Conservation (phyloP, 2,797 vertebrate genomes). For the Philypnodon macrostomus region DNA sequence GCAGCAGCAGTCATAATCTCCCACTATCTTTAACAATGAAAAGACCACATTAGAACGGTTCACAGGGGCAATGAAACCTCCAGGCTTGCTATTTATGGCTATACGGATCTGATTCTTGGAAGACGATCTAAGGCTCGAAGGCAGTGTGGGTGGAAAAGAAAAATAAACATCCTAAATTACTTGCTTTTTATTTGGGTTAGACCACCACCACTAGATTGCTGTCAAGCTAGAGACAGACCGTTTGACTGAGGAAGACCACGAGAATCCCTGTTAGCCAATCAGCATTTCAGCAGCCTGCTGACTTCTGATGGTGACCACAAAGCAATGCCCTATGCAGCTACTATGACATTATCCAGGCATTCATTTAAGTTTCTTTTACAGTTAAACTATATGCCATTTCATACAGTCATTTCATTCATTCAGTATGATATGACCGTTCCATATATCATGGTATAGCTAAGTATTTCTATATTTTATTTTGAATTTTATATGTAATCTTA, state of each 20-base stretch:
- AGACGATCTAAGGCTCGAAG: conserved; percentile 18
- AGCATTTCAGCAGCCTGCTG: conserved; percentile 40
- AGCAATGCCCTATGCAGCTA: no score
- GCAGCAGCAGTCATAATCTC: conserved; percentile 16
- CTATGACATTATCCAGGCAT: no score
- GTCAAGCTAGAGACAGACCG: conserved; percentile 35
- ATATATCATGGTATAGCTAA: no score
- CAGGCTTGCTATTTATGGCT: conserved; percentile 46
- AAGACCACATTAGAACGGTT: conserved; percentile 31
- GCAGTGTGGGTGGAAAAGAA: conserved; percentile 25
- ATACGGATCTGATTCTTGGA: conserved; percentile 28
- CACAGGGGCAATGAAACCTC: conserved; percentile 41
- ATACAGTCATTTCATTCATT: no score
- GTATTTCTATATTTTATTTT: no score
- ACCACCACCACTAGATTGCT: conserved; percentile 30
- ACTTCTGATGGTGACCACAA: conserved; percentile 56
- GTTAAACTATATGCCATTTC: no score
- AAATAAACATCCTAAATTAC: conserved; percentile 55
- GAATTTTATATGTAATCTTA: no score
- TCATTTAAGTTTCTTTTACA: no score
- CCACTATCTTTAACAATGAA: conserved; percentile 18
- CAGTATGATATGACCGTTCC: no score
- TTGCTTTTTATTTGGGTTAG: conserved; percentile 36
- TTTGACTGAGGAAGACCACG: conserved; percentile 52
- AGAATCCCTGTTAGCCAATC: conserved; percentile 51